A percentile compares a stretch with the other conserved stretches of the same genome.
Conservation (phyloP, 1,140 invertebrate genomes). For the Macrobrachium rosenbergii region DNA sequence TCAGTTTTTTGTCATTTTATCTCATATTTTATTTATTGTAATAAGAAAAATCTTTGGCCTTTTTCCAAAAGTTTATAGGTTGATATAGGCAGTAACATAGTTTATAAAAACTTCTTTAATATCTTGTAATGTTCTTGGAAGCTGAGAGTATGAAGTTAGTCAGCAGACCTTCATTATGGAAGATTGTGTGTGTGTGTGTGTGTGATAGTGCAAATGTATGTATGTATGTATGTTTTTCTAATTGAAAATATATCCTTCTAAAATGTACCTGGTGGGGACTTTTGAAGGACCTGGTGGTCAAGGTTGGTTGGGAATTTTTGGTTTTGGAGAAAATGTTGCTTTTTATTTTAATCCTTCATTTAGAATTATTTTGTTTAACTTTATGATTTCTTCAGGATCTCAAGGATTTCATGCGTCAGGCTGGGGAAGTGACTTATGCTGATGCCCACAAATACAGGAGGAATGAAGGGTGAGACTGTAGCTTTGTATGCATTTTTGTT, state of each 20-base stretch:
- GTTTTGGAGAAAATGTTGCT: not conserved
- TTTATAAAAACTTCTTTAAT: not conserved
- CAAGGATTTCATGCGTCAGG: constrained; percentile 99
- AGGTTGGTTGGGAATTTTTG: constrained; percentile 1
- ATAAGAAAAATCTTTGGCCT: constrained; percentile 6
- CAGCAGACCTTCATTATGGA: constrained; percentile 97
- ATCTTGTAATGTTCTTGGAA: no score
- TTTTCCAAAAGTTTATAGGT: constrained; percentile 10
- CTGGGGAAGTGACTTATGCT: constrained; percentile 98
- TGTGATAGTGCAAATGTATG: not conserved
- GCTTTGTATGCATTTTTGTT: constrained; percentile 67
- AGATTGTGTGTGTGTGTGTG: constrained; percentile 11
- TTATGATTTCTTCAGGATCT: constrained; percentile 80
- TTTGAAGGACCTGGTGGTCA: not conserved
- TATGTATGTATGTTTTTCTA: not conserved
- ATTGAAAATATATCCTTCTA: constrained; percentile 25
- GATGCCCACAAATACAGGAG: constrained; percentile 97
- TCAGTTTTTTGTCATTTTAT: constrained; percentile 13
- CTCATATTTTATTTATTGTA: constrained; percentile 25
- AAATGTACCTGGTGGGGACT: constrained; percentile 25
- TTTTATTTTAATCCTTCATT: not conserved
- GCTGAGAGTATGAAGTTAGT: constrained; percentile 96
- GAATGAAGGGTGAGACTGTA: constrained; percentile 89
- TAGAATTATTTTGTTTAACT: not conserved
- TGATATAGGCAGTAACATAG: constrained; percentile 42